Base-by-base conservation (phyloP, 2,797 vertebrate species). In the Odontamblyopus rebecca region DNA sequence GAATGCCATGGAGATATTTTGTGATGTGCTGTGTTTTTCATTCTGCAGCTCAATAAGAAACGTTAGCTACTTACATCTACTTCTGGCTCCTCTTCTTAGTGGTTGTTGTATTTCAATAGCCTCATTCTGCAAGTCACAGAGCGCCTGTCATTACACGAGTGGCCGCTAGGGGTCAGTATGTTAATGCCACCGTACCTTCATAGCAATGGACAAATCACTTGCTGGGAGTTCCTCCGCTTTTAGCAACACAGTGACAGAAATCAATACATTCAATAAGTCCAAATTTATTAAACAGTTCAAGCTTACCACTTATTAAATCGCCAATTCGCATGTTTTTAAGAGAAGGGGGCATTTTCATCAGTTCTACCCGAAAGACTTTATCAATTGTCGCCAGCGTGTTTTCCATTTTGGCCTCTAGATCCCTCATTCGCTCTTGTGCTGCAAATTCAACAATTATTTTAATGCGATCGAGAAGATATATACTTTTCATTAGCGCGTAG, bases 361-460 rank as follows among this genome's bases (percentile, higher is more conserved):
- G 64, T 54, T 96, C 93, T 66, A 96, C 94, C 0, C 87, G 82
- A 1, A 95, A 92, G 0, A 91, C 89, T 62, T 91, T 88, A 78
- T 95, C 94, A 0, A 94, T 87, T 0, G 91, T 93, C 0, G 91
- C 80, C 77, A 95, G 0, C 6, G 90, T 73, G 11, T 93, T 90
- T 19, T 94, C 93, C 8, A 94, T 69, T 30, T 90, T 91, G 8
- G 84, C 85, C 77, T 92, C 91, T 74, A 95, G 79, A 44, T 94
- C 93, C 30, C 89, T 91, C 29, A 94, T 68, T 0, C 87, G 89
- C 9, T 93, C 91, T 57, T 94, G 92, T 0, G 94, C 95, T 96
- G 79, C 1, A 29, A 50, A 35, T 18, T 18, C 2, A 60, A 23
- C 19, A n/a, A 7, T 15, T 29, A 29, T 16, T 60, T 60, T 1